phyloP scores from a whole-genome alignment of 2,888 invertebrate species.

The Notodonta ziczac region DNA sequence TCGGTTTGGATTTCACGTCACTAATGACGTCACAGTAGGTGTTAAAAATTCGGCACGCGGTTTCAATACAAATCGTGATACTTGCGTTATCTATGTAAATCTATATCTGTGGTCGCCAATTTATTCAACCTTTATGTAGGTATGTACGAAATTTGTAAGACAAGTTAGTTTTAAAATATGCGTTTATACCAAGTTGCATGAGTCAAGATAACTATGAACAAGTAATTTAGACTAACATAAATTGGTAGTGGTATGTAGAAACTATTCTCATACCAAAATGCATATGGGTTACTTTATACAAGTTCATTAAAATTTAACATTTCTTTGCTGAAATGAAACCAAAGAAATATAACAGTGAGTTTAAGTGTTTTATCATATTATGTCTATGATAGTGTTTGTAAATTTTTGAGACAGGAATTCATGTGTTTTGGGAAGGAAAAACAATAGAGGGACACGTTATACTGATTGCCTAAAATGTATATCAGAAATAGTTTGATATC shows the following conservation, averaged over 20 bases:
- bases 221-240: not conserved
- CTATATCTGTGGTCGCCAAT: too few species aligned
- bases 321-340: not conserved
- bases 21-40: too few species aligned
- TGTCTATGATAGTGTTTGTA: not conserved
- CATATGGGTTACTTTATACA: not conserved
- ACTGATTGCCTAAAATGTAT: conserved; percentile 41
- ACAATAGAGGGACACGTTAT: conserved; percentile 52
- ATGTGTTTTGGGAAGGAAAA: conserved; percentile 62
- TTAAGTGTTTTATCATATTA: not conserved
- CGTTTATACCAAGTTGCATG: not conserved
- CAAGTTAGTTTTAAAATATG: too few species aligned
- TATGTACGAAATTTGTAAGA: too few species aligned
- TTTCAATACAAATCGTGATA: too few species aligned
- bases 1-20: too few species aligned
- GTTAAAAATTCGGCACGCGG: too few species aligned
- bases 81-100: too few species aligned
- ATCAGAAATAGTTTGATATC: conserved; percentile 49
- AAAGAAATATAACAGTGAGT: not conserved
- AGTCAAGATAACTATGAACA: not conserved
- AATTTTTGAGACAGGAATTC: not conserved
- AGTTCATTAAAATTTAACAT: not conserved
- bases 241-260: not conserved
- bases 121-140: too few species aligned
- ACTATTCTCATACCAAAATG: not conserved